phyloP scores from a whole-genome alignment of 1,140 invertebrate genomes.

The Drosophila sulfurigaster region DNA sequence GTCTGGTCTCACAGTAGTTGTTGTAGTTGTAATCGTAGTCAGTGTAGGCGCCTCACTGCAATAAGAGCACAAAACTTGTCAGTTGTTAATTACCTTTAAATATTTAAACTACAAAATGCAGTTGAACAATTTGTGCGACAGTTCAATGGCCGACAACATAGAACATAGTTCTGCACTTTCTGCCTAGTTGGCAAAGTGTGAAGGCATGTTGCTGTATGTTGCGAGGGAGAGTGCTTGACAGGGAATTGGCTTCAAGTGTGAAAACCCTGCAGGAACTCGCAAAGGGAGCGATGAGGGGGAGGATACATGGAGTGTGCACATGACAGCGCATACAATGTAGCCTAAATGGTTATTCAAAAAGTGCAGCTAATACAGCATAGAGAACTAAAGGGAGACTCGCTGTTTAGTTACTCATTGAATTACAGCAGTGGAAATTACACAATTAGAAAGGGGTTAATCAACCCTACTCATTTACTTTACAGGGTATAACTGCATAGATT shows the following conservation, averaged over 20 bases:
- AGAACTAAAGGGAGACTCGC: not conserved
- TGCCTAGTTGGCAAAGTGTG: slow-evolving; percentile 29
- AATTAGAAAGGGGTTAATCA: not conserved
- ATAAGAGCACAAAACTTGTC: not conserved
- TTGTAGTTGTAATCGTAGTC: slow-evolving; percentile 5
- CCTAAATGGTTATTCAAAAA: slow-evolving; percentile 39
- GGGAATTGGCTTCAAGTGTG: slow-evolving; percentile 42
- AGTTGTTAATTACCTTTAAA: slow-evolving; percentile 23
- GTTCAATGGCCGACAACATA: slow-evolving; percentile 25
- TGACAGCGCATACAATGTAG: slow-evolving; percentile 35
- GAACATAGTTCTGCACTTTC: slow-evolving; percentile 26
- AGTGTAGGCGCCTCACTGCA: slow-evolving; percentile 33
- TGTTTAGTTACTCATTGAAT: not conserved
- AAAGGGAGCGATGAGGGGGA: not conserved
- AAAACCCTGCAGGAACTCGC: slow-evolving; percentile 25
- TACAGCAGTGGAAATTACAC: not conserved
- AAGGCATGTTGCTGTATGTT: slow-evolving; percentile 18
- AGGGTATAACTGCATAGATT: not conserved
- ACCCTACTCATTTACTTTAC: not conserved
- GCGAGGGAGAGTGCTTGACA: slow-evolving; percentile 16
- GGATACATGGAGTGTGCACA: slow-evolving; percentile 12
- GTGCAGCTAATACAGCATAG: slow-evolving; percentile 20
- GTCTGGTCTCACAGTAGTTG: slow-evolving; percentile 51
- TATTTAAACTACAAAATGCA: slow-evolving; percentile 21
- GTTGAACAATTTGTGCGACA: slow-evolving; percentile 21